phyloP scores from a whole-genome alignment of 2,888 invertebrate species.

The Pseudanteris insignis region DNA sequence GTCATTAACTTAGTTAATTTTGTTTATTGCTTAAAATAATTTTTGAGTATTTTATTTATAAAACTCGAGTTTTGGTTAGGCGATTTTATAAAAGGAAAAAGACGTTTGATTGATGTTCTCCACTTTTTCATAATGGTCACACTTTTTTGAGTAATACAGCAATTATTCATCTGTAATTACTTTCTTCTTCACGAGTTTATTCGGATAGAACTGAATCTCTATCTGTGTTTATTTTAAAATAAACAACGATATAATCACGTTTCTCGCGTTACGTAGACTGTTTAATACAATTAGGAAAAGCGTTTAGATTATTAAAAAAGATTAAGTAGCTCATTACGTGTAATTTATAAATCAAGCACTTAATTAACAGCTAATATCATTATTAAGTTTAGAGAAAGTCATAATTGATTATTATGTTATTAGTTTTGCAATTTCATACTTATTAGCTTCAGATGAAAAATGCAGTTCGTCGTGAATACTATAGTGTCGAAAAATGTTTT shows the following conservation, averaged over 20 bases:
- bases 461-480: not conserved
- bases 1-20: too few species aligned
- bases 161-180: too few species aligned
- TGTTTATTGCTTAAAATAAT: too few species aligned
- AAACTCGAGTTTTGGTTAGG: too few species aligned
- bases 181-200: too few species aligned
- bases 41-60: too few species aligned
- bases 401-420: slow-evolving; percentile 21
- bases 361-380: slow-evolving; percentile 12
- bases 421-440: slow-evolving; percentile 15
- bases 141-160: too few species aligned
- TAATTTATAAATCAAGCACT: slow-evolving; percentile 20
- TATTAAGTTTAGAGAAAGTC: slow-evolving; percentile 11
- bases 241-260: slow-evolving; percentile 1
- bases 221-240: too few species aligned
- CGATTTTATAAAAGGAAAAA: too few species aligned
- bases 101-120: too few species aligned
- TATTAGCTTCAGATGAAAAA: not conserved
- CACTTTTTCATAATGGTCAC: too few species aligned
- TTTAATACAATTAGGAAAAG: slow-evolving; percentile 14
- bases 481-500: slow-evolving; percentile 3
- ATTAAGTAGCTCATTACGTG: slow-evolving; percentile 5
- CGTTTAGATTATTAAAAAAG: slow-evolving; percentile 12
- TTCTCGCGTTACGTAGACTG: not conserved
- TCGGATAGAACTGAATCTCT: too few species aligned